Evolutionary conservation across 1,140 invertebrate genomes (phyloP).

Genomic region (Brachionus rubens): DNA sequence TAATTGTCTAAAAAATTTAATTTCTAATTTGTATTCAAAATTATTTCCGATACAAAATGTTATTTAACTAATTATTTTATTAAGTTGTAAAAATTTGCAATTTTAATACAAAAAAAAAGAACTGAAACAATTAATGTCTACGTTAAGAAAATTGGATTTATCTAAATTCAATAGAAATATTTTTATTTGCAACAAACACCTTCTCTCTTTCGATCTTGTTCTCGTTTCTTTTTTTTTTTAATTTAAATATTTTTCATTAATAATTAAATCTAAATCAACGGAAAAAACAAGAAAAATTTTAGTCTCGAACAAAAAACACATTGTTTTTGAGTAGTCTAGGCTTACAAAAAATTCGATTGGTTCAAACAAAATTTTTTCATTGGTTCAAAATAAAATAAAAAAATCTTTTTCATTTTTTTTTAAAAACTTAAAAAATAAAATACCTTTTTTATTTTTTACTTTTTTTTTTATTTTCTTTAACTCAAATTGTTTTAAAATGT

Average conservation of each 20-base stretch:
- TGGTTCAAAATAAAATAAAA: background rate
- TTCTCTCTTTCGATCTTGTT: background rate
- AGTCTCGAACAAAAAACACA: conserved; percentile 16
- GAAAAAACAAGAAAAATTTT: conserved; percentile 28
- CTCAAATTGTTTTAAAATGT: conserved; percentile 35
- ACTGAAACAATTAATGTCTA: conserved; percentile 8
- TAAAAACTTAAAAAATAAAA: no score
- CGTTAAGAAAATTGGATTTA: background rate
- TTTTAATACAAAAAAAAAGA: background rate
- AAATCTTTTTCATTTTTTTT: no score
- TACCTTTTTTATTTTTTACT: no score
- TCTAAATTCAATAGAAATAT: conserved; percentile 36
- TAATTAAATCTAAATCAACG: conserved; percentile 19
- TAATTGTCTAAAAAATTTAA: no score
- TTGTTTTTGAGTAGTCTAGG: conserved; percentile 11
- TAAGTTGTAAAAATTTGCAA: background rate
- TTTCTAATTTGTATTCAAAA: no score
- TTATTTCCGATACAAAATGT: no score
- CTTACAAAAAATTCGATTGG: background rate
- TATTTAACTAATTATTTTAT: no score
- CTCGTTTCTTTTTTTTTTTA: conserved; percentile 6
- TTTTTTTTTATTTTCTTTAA: conserved; percentile 25
- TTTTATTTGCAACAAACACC: conserved; percentile 21
- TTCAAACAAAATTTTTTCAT: background rate
- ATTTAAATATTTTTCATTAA: conserved; percentile 42